Conservation (phyloP, 2,888 invertebrate genomes). For the Spicauda simplicius region DNA sequence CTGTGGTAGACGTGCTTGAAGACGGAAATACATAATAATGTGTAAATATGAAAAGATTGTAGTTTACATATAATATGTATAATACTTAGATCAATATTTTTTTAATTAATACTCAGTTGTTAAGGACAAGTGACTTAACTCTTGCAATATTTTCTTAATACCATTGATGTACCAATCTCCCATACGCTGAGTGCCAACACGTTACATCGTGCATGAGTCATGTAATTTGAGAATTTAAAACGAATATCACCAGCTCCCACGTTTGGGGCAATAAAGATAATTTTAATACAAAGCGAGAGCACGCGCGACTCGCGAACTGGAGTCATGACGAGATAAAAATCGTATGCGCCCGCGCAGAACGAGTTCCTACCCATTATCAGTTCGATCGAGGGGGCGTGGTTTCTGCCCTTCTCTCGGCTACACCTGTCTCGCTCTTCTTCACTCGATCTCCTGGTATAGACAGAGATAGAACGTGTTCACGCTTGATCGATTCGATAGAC, state of each 20-base stretch:
- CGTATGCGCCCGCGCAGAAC: conserved; percentile 67
- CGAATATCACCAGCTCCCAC: conserved; percentile 59
- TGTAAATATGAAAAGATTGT: no score
- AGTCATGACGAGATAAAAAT: conserved; percentile 68
- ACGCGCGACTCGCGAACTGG: conserved; percentile 61
- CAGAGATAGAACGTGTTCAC: conserved; percentile 59
- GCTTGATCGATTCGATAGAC: conserved; percentile 67
- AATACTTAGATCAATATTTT: no score
- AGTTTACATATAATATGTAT: no score
- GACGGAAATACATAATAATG: no score
- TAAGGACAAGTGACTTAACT: no score
- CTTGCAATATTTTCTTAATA: neutral
- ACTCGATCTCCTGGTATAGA: conserved; percentile 45
- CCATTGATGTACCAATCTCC: neutral
- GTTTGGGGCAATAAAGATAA: conserved; percentile 75
- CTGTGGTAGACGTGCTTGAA: no score
- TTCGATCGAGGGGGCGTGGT: conserved; percentile 76
- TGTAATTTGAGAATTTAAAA: conserved; percentile 34
- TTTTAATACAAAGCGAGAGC: conserved; percentile 70
- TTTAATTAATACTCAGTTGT: no score
- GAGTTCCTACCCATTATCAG: conserved; percentile 70
- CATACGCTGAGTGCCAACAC: conserved; percentile 23
- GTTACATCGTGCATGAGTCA: conserved; percentile 30
- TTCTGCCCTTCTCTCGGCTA: conserved; percentile 45
- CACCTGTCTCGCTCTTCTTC: conserved; percentile 54